Evolutionary conservation across 2,888 invertebrate genomes (phyloP), one percentile per base, ranked within the genome.

Genomic region (Pristionchus japonicus): DNA sequence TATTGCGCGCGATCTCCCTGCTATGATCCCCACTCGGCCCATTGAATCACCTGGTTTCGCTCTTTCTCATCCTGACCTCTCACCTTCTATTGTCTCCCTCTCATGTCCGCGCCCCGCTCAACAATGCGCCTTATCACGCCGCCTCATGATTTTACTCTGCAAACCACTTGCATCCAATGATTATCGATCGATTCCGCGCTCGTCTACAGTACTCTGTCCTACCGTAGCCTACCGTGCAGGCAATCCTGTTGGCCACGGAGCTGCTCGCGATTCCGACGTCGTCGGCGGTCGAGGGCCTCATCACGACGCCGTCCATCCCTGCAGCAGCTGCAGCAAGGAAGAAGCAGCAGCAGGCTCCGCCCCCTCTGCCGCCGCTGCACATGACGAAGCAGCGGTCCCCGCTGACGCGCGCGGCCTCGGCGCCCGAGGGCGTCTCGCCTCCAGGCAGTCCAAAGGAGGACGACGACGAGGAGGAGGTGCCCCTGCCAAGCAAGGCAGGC

Each of bases 241-340:
- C 37, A 34, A 85, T 17, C 37, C 61, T 64, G 85, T 64, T 85
- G 64, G 85, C 85, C 27, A 85, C 85, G 64, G 85, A 85, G 85
- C 64, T 85, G 40, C 40, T 85, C 15, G 85, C 85, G 11, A 40
- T 85, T 40, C 85, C 85, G 37, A 34, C 61, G 85, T 40, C 85
- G 23, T 64, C 84, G 40, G 17, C 64, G 27, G 61, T 43, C 15
- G 85, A 85, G 43, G 85, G 85, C 20, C 85, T 64, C 7, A 37
- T 85, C 20, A 6, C 85, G 40, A 85, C 64, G 64, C 64, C 80
- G 37, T 37, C 43, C 77, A 4, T 13, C 77, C 23, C 52, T 17
- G 52, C 52, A 17, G 52, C 52, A 20, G 52, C 52, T 52, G 52
- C 52, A 52, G 52, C 52, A 52, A 74, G 20, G 23, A 74, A 40